A percentile compares a stretch with the other conserved stretches of the same genome.
Evolutionary conservation across 2,888 invertebrate genomes (phyloP).

Genomic region (Elegia similella): DNA sequence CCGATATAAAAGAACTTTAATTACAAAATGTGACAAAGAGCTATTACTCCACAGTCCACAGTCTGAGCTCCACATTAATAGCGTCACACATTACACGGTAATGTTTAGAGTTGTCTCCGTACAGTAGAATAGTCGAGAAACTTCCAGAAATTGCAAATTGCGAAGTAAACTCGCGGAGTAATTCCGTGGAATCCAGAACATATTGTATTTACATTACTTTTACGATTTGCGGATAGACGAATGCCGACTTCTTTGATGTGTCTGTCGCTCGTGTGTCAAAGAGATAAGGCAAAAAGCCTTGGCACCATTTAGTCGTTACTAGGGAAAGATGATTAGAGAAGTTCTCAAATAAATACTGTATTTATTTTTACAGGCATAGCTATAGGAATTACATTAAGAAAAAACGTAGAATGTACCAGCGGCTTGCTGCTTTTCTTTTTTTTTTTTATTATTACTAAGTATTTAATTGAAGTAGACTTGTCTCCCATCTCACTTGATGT

Average conservation of each 20-base stretch:
- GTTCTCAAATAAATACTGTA: too few relatives aligned
- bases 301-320: neutral
- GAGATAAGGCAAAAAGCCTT: neutral
- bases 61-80: neutral
- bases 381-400: too few relatives aligned
- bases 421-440: too few relatives aligned
- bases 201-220: neutral
- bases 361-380: too few relatives aligned
- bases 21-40: neutral
- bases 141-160: slow-evolving; percentile 10
- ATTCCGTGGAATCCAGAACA: neutral
- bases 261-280: neutral
- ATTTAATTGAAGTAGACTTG: too few relatives aligned
- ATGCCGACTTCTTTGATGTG: neutral
- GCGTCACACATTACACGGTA: slow-evolving; percentile 1
- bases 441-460: too few relatives aligned
- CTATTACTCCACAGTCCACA: neutral
- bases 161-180: slow-evolving; percentile 4
- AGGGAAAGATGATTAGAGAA: neutral
- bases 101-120: slow-evolving; percentile 4
- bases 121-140: slow-evolving; percentile 1
- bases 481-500: too few relatives aligned
- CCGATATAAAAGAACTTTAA: neutral
- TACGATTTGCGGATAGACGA: neutral
- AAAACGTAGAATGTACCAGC: too few relatives aligned